These are phyloP conservation scores for Lagopus muta DNA, from an alignment of 2,113 vertebrate genomes.

Conservation along the genomic window DNA sequence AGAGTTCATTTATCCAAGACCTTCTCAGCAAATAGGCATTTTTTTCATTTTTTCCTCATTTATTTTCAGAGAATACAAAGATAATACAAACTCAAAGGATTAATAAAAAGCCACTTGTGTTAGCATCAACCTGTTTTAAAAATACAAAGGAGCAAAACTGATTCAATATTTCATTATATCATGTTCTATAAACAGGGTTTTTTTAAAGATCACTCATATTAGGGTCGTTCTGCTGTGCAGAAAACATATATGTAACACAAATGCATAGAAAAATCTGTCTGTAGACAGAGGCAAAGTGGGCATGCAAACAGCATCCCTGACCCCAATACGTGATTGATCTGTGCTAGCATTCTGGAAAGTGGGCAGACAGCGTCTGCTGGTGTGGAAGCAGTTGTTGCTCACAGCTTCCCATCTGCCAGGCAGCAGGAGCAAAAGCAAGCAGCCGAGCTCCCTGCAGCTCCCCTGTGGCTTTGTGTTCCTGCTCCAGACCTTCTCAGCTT, in stretches of 20 bases:
- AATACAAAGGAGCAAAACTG: neutral
- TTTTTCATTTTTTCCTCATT: neutral
- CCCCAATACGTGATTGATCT: neutral
- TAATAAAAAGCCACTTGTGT: neutral
- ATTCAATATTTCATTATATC: neutral
- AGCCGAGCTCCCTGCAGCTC: neutral
- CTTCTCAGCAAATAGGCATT: neutral
- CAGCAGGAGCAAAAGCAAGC: neutral
- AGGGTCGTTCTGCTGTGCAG: neutral
- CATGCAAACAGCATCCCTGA: neutral
- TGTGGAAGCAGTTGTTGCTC: slow-evolving; percentile 37
- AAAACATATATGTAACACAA: neutral
- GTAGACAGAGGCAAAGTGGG: neutral
- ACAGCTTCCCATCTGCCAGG: slow-evolving; percentile 48
- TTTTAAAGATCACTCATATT: neutral
- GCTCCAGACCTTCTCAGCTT: slow-evolving; percentile 8
- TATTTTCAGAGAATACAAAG: neutral
- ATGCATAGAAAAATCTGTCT: neutral
- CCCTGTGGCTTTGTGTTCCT: neutral
- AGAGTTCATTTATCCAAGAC: neutral
- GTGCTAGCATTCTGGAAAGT: neutral
- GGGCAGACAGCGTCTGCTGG: neutral
- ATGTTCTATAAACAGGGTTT: neutral
- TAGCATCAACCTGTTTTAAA: neutral
- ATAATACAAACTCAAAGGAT: neutral